Base-by-base conservation (phyloP, 2,888 invertebrate genomes). In the Nebria brevicollis region DNA sequence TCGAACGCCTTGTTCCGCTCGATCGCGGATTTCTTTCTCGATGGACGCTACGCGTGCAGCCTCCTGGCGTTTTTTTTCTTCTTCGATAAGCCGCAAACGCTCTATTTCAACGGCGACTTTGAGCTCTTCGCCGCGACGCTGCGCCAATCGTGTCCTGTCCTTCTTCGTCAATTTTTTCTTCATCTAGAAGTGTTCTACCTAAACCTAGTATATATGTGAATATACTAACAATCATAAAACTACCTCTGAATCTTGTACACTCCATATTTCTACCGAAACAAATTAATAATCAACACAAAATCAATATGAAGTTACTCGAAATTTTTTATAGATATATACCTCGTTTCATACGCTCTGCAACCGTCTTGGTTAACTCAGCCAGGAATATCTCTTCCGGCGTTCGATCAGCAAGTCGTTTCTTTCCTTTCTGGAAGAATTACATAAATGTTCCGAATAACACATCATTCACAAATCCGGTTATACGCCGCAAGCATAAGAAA, bases 141-240 rank as follows among this genome's bases (percentile, higher is more conserved):
- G 89, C 84, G 89, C 89, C 5, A 89, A 83, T 6, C 88, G 87
- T 0, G 88, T 88, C 85, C 88, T 89, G 82, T 90, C 89, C 84
- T 89, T 89, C 84, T 90, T 90, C 1, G 89, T 87, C 5, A 90
- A 85, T 84, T 90, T 90, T 86, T 90, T 89, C 83, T 89, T 90
- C 42, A 82, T 78, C 20, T 78, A 82, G 80, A 66, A 76, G 6
- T 8, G 43, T 41, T 68, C 54, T n/a, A 6, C 8, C 75, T 43
- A 25, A 34, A 34, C 34, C 34, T 34, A n/a, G 41, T 10, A 2
- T 54, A 54, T 66, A 6, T 25, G 13, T n/a, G 7, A 42, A 15
- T 15, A 43, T 8, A 1, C 43, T n/a, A 13, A 10, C 10, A 15
- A 15, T 54, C 54, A 66, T n/a, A 66, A 11, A 65, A 34, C 26